Conservation (phyloP, 2,888 invertebrate species). For the Andrena camellia region DNA sequence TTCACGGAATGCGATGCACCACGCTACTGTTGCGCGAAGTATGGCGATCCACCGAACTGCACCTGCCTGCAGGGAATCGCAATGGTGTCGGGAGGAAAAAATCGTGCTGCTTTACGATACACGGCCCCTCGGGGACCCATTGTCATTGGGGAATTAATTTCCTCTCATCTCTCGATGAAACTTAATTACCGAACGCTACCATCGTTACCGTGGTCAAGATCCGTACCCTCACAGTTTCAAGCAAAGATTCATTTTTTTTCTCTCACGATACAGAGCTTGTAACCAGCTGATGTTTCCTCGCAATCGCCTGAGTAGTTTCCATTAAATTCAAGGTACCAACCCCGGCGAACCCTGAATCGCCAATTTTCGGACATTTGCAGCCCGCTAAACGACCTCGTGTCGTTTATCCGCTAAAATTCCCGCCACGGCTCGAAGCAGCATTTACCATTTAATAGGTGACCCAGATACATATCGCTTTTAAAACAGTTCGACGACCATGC, state of each 20-base stretch:
- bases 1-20: slow-evolving; percentile 67
- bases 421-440: not conserved
- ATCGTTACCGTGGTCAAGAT: not conserved
- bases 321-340: not conserved
- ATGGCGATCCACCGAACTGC: slow-evolving; percentile 21
- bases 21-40: slow-evolving; percentile 45
- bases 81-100: slow-evolving; percentile 29
- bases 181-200: not conserved
- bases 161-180: not conserved
- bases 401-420: not conserved
- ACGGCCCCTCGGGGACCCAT: slow-evolving; percentile 7
- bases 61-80: slow-evolving; percentile 40
- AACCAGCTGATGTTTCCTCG: not conserved
- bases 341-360: not conserved
- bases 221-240: not conserved
- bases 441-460: too few species aligned
- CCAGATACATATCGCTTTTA: too few species aligned
- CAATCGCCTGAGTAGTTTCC: not conserved
- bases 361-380: slow-evolving; percentile 8
- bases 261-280: not conserved
- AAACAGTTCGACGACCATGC: too few species aligned
- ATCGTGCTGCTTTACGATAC: slow-evolving; percentile 13
- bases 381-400: not conserved
- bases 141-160: slow-evolving; percentile 11
- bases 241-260: not conserved